Evolutionary conservation across 2,113 vertebrate species (phyloP), one percentile per base, ranked within the genome.

Genomic region (Gracilinanus agilis): DNA sequence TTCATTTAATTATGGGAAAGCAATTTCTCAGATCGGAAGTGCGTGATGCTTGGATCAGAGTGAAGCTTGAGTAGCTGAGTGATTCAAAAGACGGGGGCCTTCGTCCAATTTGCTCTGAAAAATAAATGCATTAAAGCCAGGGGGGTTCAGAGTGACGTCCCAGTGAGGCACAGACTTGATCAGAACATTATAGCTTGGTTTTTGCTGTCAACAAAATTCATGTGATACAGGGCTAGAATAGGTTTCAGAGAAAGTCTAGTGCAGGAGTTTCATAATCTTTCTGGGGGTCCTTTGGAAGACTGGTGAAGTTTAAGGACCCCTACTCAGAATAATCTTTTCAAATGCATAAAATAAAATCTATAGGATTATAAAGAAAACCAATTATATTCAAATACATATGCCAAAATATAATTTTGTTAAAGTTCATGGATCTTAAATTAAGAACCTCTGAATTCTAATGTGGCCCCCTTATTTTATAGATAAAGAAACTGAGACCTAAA

Each of bases 1-100:
- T 97, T 96, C 94, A 97, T 98, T 98, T 98, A 98, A 97, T 98
- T 98, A 97, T 92, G 97, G 95, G 92, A 98, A 98, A 98, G 95
- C 94, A 96, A 95, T 96, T 98, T 91, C 95, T 98, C 97, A 98
- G 97, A 96, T 97, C 9, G 5, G 95, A 98, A 98, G 96, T 95
- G 93, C 12, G 61, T 75, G 92, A 89, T 96, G 58, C 96, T 97
- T 97, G 90, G 93, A 89, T 97, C 94, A 94, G 90, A 98, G 94
- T 24, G 54, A 92, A 97, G 91, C 40, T 95, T 93, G 44, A 95
- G 93, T 53, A 0, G 3, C 94, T 1, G 4, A 92, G 54, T 94
- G 92, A 98, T 96, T 97, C 93, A 96, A 96, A 98, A 96, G 55
- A 58, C 88, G 92, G 61, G 91, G n/a, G 95, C 75, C 96, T 54